phyloP scores from a whole-genome alignment of 2,888 invertebrate genomes.

The Allolobophora icterica region DNA sequence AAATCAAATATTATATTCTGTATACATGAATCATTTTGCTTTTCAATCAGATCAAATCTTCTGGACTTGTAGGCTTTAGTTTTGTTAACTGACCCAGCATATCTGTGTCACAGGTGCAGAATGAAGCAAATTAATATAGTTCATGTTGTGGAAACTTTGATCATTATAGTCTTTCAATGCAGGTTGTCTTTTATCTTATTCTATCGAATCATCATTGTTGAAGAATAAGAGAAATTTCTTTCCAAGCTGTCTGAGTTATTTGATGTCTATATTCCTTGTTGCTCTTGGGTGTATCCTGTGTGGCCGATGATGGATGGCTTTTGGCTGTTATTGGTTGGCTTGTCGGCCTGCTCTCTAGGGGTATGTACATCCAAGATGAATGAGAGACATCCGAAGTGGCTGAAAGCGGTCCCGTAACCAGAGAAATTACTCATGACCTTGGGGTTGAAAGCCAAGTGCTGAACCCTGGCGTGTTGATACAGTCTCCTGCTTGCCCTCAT shows the following conservation, averaged over 20 bases:
- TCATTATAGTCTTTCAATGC: background rate
- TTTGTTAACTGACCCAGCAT: background rate
- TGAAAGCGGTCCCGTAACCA: background rate
- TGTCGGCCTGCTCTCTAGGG: background rate
- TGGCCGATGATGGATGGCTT: background rate
- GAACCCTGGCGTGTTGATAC: background rate
- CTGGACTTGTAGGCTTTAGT: background rate
- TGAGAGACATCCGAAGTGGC: background rate
- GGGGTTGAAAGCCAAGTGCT: slow-evolving; percentile 9
- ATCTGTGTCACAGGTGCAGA: background rate
- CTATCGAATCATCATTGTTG: background rate
- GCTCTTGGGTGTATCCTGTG: background rate
- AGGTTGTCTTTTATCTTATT: slow-evolving; percentile 1
- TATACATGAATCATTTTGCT: background rate
- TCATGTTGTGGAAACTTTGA: background rate
- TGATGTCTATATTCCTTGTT: background rate
- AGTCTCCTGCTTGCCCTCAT: slow-evolving; percentile 9
- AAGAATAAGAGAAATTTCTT: background rate
- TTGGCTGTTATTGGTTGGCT: background rate
- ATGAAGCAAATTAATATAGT: background rate
- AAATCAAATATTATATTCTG: too few species aligned
- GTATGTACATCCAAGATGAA: background rate
- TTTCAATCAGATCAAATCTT: too few species aligned
- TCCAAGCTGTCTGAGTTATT: background rate
- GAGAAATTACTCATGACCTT: slow-evolving; percentile 6